Base-by-base conservation (phyloP, 2,797 vertebrate genomes). In the Manis crassicaudata region DNA sequence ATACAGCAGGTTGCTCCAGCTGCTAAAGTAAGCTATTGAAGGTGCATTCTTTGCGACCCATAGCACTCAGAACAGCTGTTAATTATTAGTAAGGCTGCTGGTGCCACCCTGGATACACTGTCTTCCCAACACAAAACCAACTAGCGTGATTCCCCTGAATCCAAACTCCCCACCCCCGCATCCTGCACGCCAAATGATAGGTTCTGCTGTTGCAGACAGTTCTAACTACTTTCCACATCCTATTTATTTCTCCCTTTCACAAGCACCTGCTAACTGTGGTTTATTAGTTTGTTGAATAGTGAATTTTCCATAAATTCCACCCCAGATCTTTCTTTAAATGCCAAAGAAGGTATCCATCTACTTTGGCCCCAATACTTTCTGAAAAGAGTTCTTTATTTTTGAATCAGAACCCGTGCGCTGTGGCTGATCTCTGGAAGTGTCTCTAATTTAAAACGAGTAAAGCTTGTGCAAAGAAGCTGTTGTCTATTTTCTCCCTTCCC, bases 21-120 rank as follows among this genome's bases (percentile, higher is more conserved):
- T 29, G 17, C 37, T n/a, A 27, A 58, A 52, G 35, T 58, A 46
- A 88, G 16, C 54, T 72, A n/a, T 43, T 43, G 1, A 25, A 32
- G 1, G 37, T 37, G 8, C 4, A 40, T n/a, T 80, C 62, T 80
- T 82, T 81, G 90, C 11, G 35, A 79, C 16, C 23, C 14, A 9
- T 32, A 63, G 63, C 5, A 17, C 29, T 73, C 52, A 32, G 35
- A 65, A 50, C 13, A 23, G 46, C 56, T 50, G 79, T 92, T 92
- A 68, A 88, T 91, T 35, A 91, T 96, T 88, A 56, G 77, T 92
- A 5, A 75, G 18, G 32, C 68, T 72, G 80, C 16, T 8, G 60
- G 46, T 68, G 75, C 79, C n/a, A 81, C 63, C 81, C 68, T 72
- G 75, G 46, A 94, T 90, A 90, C 62, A 29, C 40, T 0, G 54